These are phyloP conservation scores for Pyrgus malvae DNA, from an alignment of 2,888 invertebrate species.

Conservation along the genomic window DNA sequence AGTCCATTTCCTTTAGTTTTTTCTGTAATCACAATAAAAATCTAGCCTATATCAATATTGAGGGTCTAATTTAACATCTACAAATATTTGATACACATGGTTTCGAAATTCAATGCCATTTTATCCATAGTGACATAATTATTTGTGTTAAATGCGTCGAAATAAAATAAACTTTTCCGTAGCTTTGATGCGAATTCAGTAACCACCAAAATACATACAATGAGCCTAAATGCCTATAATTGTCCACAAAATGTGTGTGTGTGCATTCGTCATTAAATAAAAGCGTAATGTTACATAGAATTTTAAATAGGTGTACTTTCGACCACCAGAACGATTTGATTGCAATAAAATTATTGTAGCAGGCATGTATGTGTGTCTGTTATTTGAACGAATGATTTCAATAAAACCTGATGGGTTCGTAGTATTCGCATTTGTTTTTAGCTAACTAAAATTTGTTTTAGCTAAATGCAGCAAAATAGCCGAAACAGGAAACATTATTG, in stretches of 20 bases:
- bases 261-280: slow-evolving; percentile 22
- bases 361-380: neutral
- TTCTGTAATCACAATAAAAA: too few relatives aligned
- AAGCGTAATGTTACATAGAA: slow-evolving; percentile 19
- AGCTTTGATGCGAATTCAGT: slow-evolving; percentile 11
- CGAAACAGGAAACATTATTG: too few relatives aligned
- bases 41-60: too few relatives aligned
- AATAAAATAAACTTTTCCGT: slow-evolving; percentile 6
- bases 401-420: neutral
- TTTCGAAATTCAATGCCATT: too few relatives aligned
- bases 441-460: neutral
- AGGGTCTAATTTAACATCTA: too few relatives aligned
- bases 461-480: too few relatives aligned
- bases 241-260: slow-evolving; percentile 20
- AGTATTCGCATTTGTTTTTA: too few relatives aligned
- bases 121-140: too few relatives aligned
- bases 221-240: slow-evolving; percentile 21
- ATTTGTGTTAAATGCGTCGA: too few relatives aligned
- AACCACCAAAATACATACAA: slow-evolving; percentile 22
- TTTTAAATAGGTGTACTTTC: slow-evolving; percentile 19
- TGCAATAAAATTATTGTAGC: slow-evolving; percentile 5
- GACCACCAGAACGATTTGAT: slow-evolving; percentile 11
- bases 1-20: too few relatives aligned
- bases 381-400: slow-evolving; percentile 7
- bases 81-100: too few relatives aligned